These are phyloP conservation scores for Amblyjoppa proteus DNA, from an alignment of 2,888 invertebrate species.

Conservation along the genomic window DNA sequence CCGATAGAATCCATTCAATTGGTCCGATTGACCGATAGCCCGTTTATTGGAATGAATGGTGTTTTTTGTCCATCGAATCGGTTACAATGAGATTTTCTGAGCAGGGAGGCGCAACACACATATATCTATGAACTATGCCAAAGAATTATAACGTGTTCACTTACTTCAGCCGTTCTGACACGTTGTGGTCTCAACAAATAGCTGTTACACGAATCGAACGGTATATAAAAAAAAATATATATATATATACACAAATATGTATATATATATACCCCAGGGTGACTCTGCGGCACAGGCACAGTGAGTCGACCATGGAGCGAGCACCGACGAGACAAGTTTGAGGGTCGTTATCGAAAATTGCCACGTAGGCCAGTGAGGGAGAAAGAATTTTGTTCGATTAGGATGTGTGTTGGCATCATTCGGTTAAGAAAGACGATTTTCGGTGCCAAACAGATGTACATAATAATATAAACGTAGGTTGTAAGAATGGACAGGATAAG, in stretches of 20 bases:
- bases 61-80: too few species aligned
- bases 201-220: slow-evolving; percentile 57
- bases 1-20: too few species aligned
- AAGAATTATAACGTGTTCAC: slow-evolving; percentile 73
- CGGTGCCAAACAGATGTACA: slow-evolving; percentile 84
- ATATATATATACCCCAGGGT: slow-evolving; percentile 60
- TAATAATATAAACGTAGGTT: slow-evolving; percentile 82
- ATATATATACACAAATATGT: slow-evolving; percentile 15
- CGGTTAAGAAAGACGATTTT: slow-evolving; percentile 75
- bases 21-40: too few species aligned
- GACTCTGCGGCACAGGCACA: slow-evolving; percentile 75
- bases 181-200: slow-evolving; percentile 58
- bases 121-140: slow-evolving; percentile 72
- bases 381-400: slow-evolving; percentile 60
- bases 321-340: slow-evolving; percentile 66
- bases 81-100: too few species aligned
- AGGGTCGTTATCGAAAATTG: slow-evolving; percentile 53
- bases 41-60: too few species aligned
- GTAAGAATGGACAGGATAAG: slow-evolving; percentile 69
- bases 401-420: slow-evolving; percentile 73
- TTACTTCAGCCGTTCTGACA: slow-evolving; percentile 72
- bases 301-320: slow-evolving; percentile 72
- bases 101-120: slow-evolving; percentile 16
- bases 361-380: slow-evolving; percentile 50
- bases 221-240: slow-evolving; percentile 26